Evolutionary conservation across 2,113 vertebrate genomes (phyloP).

Genomic region (Balaeniceps rex): DNA sequence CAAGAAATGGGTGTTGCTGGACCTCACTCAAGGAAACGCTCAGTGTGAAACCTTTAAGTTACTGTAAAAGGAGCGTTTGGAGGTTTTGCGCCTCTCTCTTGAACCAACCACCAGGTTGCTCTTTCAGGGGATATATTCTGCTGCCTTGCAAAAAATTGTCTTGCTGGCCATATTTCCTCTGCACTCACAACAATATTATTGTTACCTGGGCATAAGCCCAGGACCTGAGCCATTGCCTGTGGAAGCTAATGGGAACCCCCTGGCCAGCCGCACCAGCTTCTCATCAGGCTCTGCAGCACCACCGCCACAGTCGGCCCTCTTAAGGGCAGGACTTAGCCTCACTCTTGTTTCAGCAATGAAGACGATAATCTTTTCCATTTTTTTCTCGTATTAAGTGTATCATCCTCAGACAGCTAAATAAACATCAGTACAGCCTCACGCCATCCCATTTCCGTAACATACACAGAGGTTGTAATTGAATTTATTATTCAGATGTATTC

Average conservation of each 20-base stretch:
- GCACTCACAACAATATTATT: too few species aligned
- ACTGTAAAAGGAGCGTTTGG: not conserved
- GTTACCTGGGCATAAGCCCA: not conserved
- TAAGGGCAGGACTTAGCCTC: not conserved
- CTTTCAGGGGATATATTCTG: not conserved
- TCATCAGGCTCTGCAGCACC: not conserved
- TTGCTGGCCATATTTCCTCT: not conserved
- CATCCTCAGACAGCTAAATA: not conserved
- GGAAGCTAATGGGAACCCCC: not conserved
- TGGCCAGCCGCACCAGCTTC: not conserved
- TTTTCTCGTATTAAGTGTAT: not conserved
- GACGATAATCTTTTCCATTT: not conserved
- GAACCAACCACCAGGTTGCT: not conserved
- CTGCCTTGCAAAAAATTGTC: not conserved
- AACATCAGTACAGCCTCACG: not conserved
- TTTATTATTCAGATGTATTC: slow-evolving; percentile 25
- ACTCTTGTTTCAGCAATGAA: not conserved
- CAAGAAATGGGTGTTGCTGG: not conserved
- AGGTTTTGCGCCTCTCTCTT: not conserved
- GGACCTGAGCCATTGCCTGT: not conserved
- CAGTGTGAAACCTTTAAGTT: not conserved
- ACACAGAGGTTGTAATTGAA: not conserved
- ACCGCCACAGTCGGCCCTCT: not conserved
- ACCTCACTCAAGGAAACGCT: not conserved
- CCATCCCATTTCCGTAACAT: not conserved